Conservation (phyloP, 2,797 vertebrate genomes). For the Ptychobarbus kaznakovi region DNA sequence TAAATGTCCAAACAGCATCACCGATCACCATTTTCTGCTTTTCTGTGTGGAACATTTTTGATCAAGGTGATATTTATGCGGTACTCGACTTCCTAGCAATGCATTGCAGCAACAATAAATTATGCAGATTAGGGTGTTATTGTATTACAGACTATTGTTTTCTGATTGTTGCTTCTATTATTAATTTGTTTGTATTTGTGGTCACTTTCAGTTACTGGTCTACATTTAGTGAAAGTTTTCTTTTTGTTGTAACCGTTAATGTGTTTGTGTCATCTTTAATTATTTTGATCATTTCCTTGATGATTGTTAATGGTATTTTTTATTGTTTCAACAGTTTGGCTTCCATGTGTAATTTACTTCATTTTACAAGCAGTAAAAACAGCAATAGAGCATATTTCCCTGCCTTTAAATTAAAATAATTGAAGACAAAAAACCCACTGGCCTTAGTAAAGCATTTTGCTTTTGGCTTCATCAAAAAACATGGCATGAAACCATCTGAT, state of each 20-base stretch:
- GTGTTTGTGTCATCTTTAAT: neutral
- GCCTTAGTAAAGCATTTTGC: neutral
- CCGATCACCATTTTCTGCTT: neutral
- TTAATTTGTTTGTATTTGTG: neutral
- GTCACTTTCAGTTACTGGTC: neutral
- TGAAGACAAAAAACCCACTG: neutral
- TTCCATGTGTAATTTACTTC: neutral
- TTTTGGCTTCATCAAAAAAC: slow-evolving; percentile 2
- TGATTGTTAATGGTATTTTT: neutral
- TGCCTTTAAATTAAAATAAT: neutral
- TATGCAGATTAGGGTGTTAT: neutral
- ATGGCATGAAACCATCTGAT: neutral
- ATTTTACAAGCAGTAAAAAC: neutral
- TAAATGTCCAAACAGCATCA: neutral
- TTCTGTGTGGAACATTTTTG: neutral
- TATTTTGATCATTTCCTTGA: neutral
- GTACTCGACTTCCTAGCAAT: neutral
- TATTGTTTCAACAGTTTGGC: neutral
- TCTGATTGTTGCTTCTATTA: neutral
- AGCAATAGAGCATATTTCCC: neutral
- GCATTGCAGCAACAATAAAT: neutral
- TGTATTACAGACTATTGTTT: neutral
- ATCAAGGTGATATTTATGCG: neutral
- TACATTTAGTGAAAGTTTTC: neutral
- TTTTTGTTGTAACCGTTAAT: neutral